Evolutionary conservation across 2,797 vertebrate species (phyloP).

Genomic region (Cuculus canorus): DNA sequence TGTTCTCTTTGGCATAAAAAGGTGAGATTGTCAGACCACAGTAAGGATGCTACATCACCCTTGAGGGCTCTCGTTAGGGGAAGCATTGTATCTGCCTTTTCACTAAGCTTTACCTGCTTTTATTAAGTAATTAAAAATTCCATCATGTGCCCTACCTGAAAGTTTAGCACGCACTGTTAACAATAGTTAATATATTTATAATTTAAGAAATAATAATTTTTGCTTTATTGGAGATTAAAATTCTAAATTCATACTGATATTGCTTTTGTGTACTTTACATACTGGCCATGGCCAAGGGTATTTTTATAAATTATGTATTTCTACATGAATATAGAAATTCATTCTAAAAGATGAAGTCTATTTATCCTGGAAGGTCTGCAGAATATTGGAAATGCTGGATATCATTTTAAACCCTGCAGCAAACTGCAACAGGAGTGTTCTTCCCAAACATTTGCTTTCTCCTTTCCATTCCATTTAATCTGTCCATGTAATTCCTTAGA

Average conservation of each 20-base stretch:
- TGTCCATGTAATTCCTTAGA: background rate
- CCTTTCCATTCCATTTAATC: background rate
- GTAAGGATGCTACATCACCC: background rate
- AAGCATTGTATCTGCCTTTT: background rate
- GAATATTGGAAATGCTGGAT: background rate
- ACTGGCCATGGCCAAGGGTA: background rate
- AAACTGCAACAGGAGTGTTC: background rate
- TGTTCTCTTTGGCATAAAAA: background rate
- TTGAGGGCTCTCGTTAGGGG: background rate
- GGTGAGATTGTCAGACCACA: background rate
- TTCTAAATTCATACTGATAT: background rate
- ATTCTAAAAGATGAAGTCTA: background rate
- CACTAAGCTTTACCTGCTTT: background rate
- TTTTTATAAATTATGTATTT: background rate
- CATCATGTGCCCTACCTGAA: background rate
- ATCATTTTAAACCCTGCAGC: background rate
- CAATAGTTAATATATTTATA: background rate
- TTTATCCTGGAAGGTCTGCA: conserved; percentile 8
- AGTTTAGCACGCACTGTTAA: background rate
- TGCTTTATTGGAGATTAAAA: background rate
- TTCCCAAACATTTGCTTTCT: background rate
- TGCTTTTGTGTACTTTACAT: background rate
- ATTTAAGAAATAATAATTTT: background rate
- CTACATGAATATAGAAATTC: background rate
- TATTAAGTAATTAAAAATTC: background rate